Conservation (phyloP, 1,140 invertebrate species). For the Anastrepha obliqua region DNA sequence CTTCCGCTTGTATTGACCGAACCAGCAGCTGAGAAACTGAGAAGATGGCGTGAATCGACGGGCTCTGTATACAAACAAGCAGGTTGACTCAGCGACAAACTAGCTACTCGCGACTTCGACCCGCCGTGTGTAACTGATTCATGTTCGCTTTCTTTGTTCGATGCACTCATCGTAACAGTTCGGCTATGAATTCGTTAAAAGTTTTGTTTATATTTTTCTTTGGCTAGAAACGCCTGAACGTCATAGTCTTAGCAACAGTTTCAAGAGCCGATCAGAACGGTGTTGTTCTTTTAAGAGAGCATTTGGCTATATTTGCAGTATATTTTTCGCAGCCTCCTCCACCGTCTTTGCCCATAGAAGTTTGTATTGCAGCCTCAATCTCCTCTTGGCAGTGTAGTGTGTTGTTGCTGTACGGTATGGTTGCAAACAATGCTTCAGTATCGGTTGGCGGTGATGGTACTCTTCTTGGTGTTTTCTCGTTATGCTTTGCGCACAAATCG, state of each 20-base stretch:
- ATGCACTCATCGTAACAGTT: slow-evolving; percentile 2
- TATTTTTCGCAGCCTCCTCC: no score
- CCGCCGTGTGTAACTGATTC: slow-evolving; percentile 11
- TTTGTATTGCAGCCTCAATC: neutral
- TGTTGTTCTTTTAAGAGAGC: neutral
- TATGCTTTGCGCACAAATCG: neutral
- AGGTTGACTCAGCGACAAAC: neutral
- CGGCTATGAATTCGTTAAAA: neutral
- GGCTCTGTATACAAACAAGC: neutral
- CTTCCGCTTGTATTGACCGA: slow-evolving; percentile 29
- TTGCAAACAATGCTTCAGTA: neutral
- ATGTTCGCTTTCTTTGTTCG: slow-evolving; percentile 46
- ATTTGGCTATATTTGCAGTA: neutral
- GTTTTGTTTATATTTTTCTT: slow-evolving; percentile 50
- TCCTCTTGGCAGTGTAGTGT: neutral
- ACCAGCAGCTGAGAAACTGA: neutral
- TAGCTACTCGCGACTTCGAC: neutral
- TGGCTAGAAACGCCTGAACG: neutral
- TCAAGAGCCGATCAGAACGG: neutral
- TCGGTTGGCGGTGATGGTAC: neutral
- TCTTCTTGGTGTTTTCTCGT: neutral
- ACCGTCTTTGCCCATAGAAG: neutral
- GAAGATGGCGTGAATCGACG: neutral
- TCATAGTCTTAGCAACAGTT: neutral
- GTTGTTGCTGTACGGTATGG: neutral